These are phyloP conservation scores for Diaphora mendica DNA, from an alignment of 2,888 invertebrate species.

Conservation along the genomic window DNA sequence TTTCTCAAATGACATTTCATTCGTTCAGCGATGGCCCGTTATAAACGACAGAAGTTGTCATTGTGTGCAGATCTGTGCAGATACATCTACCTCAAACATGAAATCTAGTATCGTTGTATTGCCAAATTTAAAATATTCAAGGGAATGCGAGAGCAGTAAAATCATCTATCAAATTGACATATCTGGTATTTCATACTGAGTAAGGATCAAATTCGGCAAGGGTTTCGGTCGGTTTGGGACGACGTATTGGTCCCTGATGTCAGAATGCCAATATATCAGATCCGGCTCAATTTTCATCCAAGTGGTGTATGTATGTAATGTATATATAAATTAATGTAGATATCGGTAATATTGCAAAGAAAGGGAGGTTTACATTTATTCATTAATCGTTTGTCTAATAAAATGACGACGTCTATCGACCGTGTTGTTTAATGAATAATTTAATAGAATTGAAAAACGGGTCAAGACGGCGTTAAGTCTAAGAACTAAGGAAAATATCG, in stretches of 20 bases:
- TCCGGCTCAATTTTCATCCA: neutral
- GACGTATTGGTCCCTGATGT: slow-evolving; percentile 2
- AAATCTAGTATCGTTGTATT: slow-evolving; percentile 27
- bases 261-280: neutral
- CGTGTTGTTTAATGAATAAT: neutral
- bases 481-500: neutral
- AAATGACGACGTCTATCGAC: neutral
- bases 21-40: slow-evolving; percentile 7
- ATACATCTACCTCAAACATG: slow-evolving; percentile 40
- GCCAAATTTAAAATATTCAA: slow-evolving; percentile 44
- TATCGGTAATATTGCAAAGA: neutral
- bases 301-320: neutral
- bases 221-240: neutral
- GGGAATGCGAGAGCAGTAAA: slow-evolving; percentile 34
- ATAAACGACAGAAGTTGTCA: slow-evolving; percentile 55
- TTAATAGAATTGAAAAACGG: neutral
- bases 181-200: slow-evolving; percentile 31
- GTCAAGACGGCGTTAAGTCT: neutral
- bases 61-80: slow-evolving; percentile 56
- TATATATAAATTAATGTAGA: too few relatives aligned
- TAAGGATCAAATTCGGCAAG: slow-evolving; percentile 3
- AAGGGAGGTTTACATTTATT: neutral
- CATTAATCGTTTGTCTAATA: neutral
- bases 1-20: neutral
- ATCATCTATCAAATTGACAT: slow-evolving; percentile 33